Evolutionary conservation across 2,888 invertebrate species (phyloP), one percentile per base, ranked within the genome.

Genomic region (Plebejus argus): DNA sequence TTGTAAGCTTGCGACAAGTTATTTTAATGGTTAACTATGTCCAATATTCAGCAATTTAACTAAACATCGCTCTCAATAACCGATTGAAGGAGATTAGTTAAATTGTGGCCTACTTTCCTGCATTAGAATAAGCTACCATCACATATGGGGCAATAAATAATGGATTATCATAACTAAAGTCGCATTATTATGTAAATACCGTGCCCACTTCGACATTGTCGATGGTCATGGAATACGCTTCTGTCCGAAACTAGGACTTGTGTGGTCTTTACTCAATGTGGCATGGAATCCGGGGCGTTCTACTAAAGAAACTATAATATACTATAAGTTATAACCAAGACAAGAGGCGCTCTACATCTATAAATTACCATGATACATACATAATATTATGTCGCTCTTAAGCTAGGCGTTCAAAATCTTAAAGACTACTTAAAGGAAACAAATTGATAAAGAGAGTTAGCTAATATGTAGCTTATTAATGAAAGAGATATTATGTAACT

Each of bases 1-100:
- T 74, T 53, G 74, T 74, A 74, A 74, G 74, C 23, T 74, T 74
- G 74, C 74, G 28, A 74, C 74, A 74, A 53, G 74, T 53, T 49
- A 49, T 49, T 74, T 45, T 53, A 74, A 74, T 74, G 28, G 74
- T 28, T 15, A 28, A 49, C 53, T 74, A 49, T 45, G 74, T 28
- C 28, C 28, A 74, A 49, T 74, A 74, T 28, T 74, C 71, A 71
- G 71, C 8, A 71, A 53, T 53, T 12, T 39, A 39, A 66, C 66
- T 15, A 66, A 33, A 66, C 28, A 66, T 66, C 66, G 28, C 15
- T 28, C 28, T 66, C 10, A 23, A 61, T 61, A 61, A 33, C 28
- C 12, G 66, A 66, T 61, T 61, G 61, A 61, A 61, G 61, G 20
- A 23, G 61, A 61, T 66, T 66, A 33, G 66, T 66, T 66, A 66